phyloP scores from a whole-genome alignment of 1,140 invertebrate species.

The Diorhabda sublineata region DNA sequence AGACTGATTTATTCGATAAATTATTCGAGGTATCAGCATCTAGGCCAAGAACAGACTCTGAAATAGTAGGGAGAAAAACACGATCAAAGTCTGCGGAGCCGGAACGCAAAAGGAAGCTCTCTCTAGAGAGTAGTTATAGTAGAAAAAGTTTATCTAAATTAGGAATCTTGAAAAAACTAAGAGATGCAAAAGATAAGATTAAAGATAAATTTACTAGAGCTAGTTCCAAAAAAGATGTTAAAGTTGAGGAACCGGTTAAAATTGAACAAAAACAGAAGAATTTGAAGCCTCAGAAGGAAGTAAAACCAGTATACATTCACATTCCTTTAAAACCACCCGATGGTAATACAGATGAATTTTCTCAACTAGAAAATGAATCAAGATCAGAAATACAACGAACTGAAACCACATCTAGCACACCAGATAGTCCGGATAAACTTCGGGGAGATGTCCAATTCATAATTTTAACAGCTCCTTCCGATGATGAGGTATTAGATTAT shows the following conservation, averaged over 20 bases:
- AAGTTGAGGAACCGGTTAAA: slow-evolving; percentile 22
- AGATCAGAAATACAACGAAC: slow-evolving; percentile 3
- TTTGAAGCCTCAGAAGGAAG: slow-evolving; percentile 9
- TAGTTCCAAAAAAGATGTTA: slow-evolving; percentile 10
- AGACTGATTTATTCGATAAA: slow-evolving; percentile 23
- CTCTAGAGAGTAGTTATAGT: slow-evolving; percentile 43
- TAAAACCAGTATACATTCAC: slow-evolving; percentile 41
- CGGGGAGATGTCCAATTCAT: slow-evolving; percentile 40
- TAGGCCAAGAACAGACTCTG: slow-evolving; percentile 4
- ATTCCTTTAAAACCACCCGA: slow-evolving; percentile 44
- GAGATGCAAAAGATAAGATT: slow-evolving; percentile 37
- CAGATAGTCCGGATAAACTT: slow-evolving; percentile 22
- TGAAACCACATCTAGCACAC: slow-evolving; percentile 24
- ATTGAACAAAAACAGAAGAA: slow-evolving; percentile 3
- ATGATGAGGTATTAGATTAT: slow-evolving; percentile 42
- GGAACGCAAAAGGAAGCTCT: slow-evolving; percentile 39
- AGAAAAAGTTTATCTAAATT: slow-evolving; percentile 42
- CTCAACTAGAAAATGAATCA: slow-evolving; percentile 36
- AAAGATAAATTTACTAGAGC: slow-evolving; percentile 34
- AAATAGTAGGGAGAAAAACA: background rate
- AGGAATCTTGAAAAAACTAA: slow-evolving; percentile 40
- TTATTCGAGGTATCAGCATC: slow-evolving; percentile 23
- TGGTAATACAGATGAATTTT: slow-evolving; percentile 42
- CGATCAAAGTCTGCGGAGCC: slow-evolving; percentile 40
- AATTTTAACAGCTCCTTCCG: slow-evolving; percentile 43